Conservation (phyloP, 2,797 vertebrate genomes). For the Petrocephalus schoutedeni region DNA sequence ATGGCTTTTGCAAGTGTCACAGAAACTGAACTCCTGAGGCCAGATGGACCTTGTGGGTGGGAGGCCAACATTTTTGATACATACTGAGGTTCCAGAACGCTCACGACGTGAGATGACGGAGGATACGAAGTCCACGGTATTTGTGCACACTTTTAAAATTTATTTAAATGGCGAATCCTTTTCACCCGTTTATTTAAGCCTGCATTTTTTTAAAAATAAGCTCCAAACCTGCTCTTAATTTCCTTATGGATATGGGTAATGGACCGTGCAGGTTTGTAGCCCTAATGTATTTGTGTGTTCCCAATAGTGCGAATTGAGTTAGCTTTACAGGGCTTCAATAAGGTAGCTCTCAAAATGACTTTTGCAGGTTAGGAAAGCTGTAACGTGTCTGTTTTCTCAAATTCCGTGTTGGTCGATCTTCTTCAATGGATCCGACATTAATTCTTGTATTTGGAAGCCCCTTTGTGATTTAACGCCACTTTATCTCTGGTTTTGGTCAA, state of each 20-base stretch:
- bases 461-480: neutral
- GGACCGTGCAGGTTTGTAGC: slow-evolving; percentile 50
- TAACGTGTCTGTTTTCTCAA: neutral
- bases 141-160: slow-evolving; percentile 43
- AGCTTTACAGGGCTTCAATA: slow-evolving; percentile 34
- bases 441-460: neutral
- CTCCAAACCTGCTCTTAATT: slow-evolving; percentile 52
- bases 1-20: neutral
- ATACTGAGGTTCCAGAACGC: slow-evolving; percentile 22
- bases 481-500: slow-evolving; percentile 16
- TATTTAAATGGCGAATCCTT: slow-evolving; percentile 25
- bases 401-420: slow-evolving; percentile 41
- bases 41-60: neutral
- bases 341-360: neutral
- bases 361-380: neutral
- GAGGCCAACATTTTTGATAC: neutral
- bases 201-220: slow-evolving; percentile 45
- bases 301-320: slow-evolving; percentile 23
- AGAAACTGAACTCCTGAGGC: neutral
- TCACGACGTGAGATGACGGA: neutral
- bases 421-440: slow-evolving; percentile 35
- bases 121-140: slow-evolving; percentile 11
- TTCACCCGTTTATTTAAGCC: slow-evolving; percentile 17
- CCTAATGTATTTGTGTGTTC: slow-evolving; percentile 30
- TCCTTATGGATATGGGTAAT: neutral